Conservation (phyloP, 2,797 vertebrate species). For the Acestrorhynchus altus region DNA sequence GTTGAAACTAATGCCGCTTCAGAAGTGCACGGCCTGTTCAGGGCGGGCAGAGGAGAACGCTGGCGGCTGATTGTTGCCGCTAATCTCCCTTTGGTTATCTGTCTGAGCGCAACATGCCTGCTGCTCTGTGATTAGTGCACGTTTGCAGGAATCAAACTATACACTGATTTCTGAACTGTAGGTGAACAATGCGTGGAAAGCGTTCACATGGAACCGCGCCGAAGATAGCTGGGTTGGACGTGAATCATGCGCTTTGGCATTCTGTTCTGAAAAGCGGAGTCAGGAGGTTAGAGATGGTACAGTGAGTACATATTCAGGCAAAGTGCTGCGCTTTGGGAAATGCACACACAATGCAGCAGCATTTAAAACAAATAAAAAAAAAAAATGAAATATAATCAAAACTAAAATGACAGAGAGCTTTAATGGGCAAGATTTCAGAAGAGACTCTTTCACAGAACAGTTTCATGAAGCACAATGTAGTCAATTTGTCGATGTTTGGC, state of each 20-base stretch:
- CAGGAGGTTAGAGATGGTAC: constrained; percentile 2
- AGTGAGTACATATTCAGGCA: background rate
- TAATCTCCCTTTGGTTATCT: constrained; percentile 29
- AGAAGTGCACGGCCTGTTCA: constrained; percentile 19
- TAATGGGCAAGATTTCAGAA: background rate
- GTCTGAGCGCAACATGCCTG: constrained; percentile 19
- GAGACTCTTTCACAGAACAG: background rate
- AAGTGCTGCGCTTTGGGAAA: background rate
- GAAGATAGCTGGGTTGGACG: background rate
- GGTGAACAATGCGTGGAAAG: background rate
- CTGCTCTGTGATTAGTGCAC: constrained; percentile 13
- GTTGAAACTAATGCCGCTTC: constrained; percentile 48
- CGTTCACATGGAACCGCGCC: background rate
- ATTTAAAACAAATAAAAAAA: background rate
- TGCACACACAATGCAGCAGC: background rate
- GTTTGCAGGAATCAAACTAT: constrained; percentile 10
- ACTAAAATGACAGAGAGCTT: background rate
- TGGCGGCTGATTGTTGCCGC: constrained; percentile 8
- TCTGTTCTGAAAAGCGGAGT: constrained; percentile 12
- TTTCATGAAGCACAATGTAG: no score
- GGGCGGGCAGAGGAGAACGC: background rate
- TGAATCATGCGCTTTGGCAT: constrained; percentile 13
- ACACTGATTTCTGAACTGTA: constrained; percentile 7
- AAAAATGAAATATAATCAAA: background rate
- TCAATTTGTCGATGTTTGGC: no score